Evolutionary conservation across 2,113 vertebrate genomes (phyloP), one percentile per base, ranked within the genome.

Genomic region (Brachirus orientalis): DNA sequence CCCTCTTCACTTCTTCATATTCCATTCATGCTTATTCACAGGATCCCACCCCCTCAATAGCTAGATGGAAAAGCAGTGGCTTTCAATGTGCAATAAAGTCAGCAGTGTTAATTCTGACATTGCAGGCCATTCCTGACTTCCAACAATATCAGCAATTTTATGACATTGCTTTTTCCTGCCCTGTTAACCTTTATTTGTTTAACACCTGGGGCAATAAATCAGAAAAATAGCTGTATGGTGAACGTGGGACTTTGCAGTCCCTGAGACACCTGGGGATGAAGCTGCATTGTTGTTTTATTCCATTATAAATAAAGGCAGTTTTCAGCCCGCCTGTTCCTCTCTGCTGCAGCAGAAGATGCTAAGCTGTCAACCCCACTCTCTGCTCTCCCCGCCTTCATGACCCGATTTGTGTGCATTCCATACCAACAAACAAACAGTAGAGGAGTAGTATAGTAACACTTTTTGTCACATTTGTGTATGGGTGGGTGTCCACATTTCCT

Each of bases 281-380:
- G 68, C 75, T 72, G 72, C 78, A 78, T 79, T 83, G 73, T 84
- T 84, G 65, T 52, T 18, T 16, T 82, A 14, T 60, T 87, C 80
- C 64, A 83, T 91, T 85, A 85, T 91, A 87, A 90, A 89, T 91
- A 74, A 80, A 84, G 79, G 78, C 80, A 66, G 45, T 70, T 79
- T 81, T 61, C 63, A 78, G 72, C 79, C 71, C 63, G 19, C 60
- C 69, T 87, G 83, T 90, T 90, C 77, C 87, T 90, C 85, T 85
- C 35, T 59, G 59, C 77, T 85, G 68, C 72, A 79, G 72, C 53
- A 63, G 68, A 33, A 65, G 72, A 79, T 37, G 9, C 65, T n/a
- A 22, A 54, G 64, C 82, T 79, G 80, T 80, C 82, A 66, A 40
- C 46, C 46, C 72, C 46, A n/a, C 63, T 80, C 36, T 63, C 56